Evolutionary conservation across 2,797 vertebrate genomes (phyloP).

Genomic region (Chlorospingus flavigularis): DNA sequence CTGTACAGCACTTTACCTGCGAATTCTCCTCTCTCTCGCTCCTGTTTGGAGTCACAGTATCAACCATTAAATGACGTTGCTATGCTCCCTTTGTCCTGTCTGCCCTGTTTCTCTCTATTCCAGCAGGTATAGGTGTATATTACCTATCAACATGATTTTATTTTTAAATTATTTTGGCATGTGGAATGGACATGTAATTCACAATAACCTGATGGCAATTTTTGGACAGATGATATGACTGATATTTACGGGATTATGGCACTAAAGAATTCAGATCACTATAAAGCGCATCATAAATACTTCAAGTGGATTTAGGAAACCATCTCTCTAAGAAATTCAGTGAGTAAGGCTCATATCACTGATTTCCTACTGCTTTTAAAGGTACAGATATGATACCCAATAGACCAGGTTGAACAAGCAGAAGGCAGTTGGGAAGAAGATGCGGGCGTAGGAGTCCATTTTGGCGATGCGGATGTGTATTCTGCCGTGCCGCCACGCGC

Average conservation of each 20-base stretch:
- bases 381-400: constrained; percentile 98
- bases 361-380: constrained; percentile 74
- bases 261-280: constrained; percentile 65
- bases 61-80: neutral
- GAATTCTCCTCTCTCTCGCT: neutral
- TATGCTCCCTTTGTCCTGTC: neutral
- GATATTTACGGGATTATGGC: constrained; percentile 64
- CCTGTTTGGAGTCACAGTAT: neutral
- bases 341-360: constrained; percentile 67
- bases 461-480: constrained; percentile 97
- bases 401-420: constrained; percentile 98
- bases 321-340: constrained; percentile 64
- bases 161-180: constrained; percentile 45
- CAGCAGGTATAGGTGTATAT: neutral
- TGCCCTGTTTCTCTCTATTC: neutral
- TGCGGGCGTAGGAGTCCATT: constrained; percentile 98
- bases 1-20: constrained; percentile 25
- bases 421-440: constrained; percentile 97
- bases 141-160: neutral
- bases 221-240: constrained; percentile 13
- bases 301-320: constrained; percentile 58
- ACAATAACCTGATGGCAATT: constrained; percentile 49
- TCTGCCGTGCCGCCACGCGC: constrained; percentile 95
- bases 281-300: constrained; percentile 45
- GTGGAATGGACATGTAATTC: constrained; percentile 45